Evolutionary conservation across 2,888 invertebrate genomes (phyloP), one percentile per base, ranked within the genome.

Genomic region (Dicycla oo): DNA sequence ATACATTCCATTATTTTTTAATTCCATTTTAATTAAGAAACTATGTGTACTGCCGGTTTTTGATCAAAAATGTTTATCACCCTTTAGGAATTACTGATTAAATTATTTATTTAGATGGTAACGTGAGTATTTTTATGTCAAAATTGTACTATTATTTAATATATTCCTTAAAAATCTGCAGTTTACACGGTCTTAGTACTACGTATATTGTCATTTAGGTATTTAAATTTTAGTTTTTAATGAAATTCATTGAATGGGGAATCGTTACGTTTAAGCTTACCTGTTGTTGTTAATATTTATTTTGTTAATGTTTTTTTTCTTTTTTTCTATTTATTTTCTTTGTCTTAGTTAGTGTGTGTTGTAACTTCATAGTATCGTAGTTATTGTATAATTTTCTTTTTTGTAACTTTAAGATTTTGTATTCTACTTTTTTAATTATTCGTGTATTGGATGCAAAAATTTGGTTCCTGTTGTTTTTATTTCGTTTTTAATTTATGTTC

Each of bases 401-500:
- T 88, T 82, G 83, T 90, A 87, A 86, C 86, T 73, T 83, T 76
- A 84, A 84, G 75, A 77, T 84, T 82, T 86, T 85, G 78, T 82
- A 81, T 83, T 71, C 61, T 82, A 84, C 71, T 90, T 90, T 88
- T 47, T 75, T 88, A 74, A 74, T 87, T 88, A 88, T 87, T 89
- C 79, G 67, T 76, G 78, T 84, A 85, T 73, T 81, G 66, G 68
- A 81, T 77, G 78, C 82, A 84, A 88, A 82, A 88, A 89, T 88
- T 92, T 94, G 91, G 94, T 95, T 95, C 94, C 94, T 95, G 95
- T 95, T 96, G 96, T 95, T 95, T 96, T 96, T 96, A 95, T 96
- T 96, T 95, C 91, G 94, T 95, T 95, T 94, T 88, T 93, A 91
- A 93, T 93, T 94, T 94, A 93, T 94, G 92, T 94, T 94, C 91